These are phyloP conservation scores for Cryptotis parvus DNA, from an alignment of 2,113 vertebrate species.

Conservation along the genomic window DNA sequence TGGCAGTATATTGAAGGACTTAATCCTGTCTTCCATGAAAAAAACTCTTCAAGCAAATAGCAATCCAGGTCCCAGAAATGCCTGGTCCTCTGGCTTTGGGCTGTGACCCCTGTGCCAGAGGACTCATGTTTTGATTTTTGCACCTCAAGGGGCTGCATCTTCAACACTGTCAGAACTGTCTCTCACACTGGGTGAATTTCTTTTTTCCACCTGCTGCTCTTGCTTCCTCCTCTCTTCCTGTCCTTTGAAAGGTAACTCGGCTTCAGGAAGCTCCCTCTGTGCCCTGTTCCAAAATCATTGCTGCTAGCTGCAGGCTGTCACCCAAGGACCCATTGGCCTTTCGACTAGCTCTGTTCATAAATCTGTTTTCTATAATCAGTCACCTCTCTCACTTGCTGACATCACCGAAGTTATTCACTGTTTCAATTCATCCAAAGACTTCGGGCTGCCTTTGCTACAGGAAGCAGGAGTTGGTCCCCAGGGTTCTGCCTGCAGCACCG, in stretches of 20 bases:
- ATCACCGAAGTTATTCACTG: not conserved
- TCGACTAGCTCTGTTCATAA: not conserved
- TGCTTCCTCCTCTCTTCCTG: not conserved
- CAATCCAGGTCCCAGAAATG: not conserved
- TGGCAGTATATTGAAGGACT: not conserved
- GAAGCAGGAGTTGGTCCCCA: not conserved
- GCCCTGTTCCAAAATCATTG: not conserved
- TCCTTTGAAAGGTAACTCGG: conserved; percentile 45
- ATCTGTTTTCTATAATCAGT: not conserved
- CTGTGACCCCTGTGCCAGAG: not conserved
- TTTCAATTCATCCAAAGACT: not conserved
- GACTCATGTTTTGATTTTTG: not conserved
- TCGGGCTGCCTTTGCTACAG: not conserved
- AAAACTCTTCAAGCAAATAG: not conserved
- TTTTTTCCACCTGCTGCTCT: conserved; percentile 3
- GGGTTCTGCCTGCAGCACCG: accelerated
- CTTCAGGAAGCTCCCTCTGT: not conserved
- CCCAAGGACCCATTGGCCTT: not conserved
- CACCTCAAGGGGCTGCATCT: not conserved
- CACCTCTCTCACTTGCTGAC: not conserved
- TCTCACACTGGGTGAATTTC: not conserved
- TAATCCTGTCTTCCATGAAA: not conserved
- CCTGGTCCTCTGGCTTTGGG: not conserved
- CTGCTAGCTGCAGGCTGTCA: not conserved
- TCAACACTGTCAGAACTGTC: not conserved